Evolutionary conservation across 2,888 invertebrate species (phyloP).

Genomic region (Ferdinandea cuprea): DNA sequence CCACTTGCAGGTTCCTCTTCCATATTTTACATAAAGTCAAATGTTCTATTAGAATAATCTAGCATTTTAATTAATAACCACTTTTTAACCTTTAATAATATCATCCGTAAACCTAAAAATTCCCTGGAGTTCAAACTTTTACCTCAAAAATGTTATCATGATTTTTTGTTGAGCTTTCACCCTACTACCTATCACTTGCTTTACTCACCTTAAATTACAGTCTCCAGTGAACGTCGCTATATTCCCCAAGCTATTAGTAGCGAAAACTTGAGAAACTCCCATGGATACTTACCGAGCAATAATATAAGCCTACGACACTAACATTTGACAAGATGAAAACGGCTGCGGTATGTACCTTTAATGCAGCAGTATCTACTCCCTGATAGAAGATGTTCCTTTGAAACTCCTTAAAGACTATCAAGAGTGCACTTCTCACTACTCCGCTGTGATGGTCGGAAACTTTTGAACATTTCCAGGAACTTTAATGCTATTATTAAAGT

Average conservation of each 20-base stretch:
- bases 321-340: background rate
- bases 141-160: background rate
- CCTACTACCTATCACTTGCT: background rate
- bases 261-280: conserved; percentile 4
- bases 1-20: too few species aligned
- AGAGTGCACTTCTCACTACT: background rate
- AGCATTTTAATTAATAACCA: too few species aligned
- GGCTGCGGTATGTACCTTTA: background rate
- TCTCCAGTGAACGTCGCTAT: background rate
- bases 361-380: too few species aligned
- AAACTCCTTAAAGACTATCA: conserved; percentile 1
- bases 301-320: conserved; percentile 7
- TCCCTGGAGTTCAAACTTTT: too few species aligned
- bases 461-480: conserved; percentile 35
- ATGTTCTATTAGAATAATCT: too few species aligned
- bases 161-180: background rate
- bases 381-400: background rate
- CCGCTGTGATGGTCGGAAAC: conserved; percentile 7
- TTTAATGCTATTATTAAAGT: conserved; percentile 63
- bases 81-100: too few species aligned
- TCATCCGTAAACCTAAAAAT: too few species aligned
- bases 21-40: too few species aligned
- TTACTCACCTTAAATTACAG: background rate
- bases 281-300: background rate
- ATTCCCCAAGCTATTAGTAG: background rate